Percentiles rank a stretch among this genome's conserved stretches.
Evolutionary conservation across 1,140 invertebrate genomes (phyloP).

Genomic region (Pogonus chalceus): DNA sequence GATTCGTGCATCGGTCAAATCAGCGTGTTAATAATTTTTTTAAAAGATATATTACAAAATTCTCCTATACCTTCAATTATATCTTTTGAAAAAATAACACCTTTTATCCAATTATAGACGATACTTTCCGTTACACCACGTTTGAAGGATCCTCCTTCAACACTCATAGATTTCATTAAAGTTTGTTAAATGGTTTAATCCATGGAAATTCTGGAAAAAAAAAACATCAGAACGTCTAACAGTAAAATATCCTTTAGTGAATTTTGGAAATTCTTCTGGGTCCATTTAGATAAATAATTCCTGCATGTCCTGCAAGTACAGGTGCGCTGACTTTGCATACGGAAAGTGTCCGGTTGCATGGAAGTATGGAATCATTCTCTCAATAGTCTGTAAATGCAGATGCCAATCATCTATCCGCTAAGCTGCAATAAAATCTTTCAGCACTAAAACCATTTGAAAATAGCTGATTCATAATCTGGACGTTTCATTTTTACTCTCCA

Average conservation of each 20-base stretch:
- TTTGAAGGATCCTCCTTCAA: constrained; percentile 15
- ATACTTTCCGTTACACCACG: constrained; percentile 14
- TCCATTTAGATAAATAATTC: constrained; percentile 23
- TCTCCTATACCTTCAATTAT: constrained; percentile 20
- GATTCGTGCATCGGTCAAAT: no score
- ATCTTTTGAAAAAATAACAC: constrained; percentile 21
- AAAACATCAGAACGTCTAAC: no score
- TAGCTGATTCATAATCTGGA: constrained; percentile 32
- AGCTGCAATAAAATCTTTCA: constrained; percentile 27
- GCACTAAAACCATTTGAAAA: constrained; percentile 29
- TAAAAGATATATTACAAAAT: constrained; percentile 20
- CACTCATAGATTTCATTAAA: constrained; percentile 14
- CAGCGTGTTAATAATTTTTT: constrained; percentile 15
- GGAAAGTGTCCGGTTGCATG: no score
- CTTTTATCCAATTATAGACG: constrained; percentile 15
- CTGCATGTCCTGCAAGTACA: no score
- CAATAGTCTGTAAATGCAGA: no score
- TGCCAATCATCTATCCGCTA: constrained; percentile 33
- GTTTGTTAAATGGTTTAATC: constrained; percentile 16
- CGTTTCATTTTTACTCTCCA: constrained; percentile 18
- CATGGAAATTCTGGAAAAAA: constrained; percentile 15
- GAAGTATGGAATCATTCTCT: no score
- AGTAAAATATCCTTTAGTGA: constrained; percentile 26
- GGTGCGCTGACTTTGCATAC: no score
- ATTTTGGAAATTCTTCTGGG: no score